These are phyloP conservation scores for Anguilla pacifica DNA, from an alignment of 2,797 vertebrate species.

Conservation along the genomic window DNA sequence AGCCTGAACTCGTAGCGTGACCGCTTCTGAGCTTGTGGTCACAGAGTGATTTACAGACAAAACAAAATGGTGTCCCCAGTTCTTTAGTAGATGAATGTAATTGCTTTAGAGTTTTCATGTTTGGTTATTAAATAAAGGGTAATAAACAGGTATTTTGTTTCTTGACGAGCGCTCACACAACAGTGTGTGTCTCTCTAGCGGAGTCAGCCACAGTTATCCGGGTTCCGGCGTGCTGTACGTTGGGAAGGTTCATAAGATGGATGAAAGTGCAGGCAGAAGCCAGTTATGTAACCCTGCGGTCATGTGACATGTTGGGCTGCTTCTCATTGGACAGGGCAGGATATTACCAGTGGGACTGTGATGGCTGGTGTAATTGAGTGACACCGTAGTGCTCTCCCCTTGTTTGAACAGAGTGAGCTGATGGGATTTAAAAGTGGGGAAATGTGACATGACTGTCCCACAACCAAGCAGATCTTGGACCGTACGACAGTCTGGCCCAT, in stretches of 20 bases:
- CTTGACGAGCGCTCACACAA: neutral
- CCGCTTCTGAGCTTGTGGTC: neutral
- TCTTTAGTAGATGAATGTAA: neutral
- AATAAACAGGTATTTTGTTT: neutral
- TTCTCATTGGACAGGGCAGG: neutral
- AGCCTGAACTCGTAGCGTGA: neutral
- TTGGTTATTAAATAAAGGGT: neutral
- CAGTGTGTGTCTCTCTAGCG: neutral
- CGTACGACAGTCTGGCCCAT: neutral
- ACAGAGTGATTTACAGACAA: neutral
- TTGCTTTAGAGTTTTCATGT: neutral
- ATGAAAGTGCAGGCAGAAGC: neutral
- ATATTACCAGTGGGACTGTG: neutral
- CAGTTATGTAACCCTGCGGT: neutral
- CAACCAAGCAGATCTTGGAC: neutral
- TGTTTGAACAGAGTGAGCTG: neutral
- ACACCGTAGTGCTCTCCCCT: neutral
- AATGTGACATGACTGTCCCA: neutral
- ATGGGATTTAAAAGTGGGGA: neutral
- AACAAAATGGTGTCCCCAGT: neutral
- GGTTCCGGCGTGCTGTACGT: neutral
- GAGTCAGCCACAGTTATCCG: neutral
- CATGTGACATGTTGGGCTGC: neutral
- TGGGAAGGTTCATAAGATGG: neutral
- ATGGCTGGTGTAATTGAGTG: neutral